Percentiles rank a stretch among this genome's conserved stretches.
These are phyloP conservation scores for Fregata magnificens DNA, from an alignment of 2,113 vertebrate species.

Conservation along the genomic window DNA sequence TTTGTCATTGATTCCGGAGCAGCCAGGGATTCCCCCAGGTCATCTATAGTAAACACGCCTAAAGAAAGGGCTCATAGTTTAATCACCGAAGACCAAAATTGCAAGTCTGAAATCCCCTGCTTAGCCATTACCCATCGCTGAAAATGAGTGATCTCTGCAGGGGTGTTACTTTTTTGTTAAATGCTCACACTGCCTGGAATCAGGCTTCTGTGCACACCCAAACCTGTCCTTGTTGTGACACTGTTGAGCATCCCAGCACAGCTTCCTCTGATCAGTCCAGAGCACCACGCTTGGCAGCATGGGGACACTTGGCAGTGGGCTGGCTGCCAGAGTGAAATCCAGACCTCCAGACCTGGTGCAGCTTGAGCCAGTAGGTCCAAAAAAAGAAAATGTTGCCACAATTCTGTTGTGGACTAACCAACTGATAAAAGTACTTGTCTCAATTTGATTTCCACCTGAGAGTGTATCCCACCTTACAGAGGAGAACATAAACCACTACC, in stretches of 20 bases:
- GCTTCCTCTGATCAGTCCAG: neutral
- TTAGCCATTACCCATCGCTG: neutral
- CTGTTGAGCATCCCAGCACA: neutral
- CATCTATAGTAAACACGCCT: neutral
- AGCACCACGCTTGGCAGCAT: neutral
- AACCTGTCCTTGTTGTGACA: neutral
- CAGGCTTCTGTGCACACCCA: neutral
- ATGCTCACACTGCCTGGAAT: neutral
- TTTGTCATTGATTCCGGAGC: neutral
- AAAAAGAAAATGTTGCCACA: neutral
- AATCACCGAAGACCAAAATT: neutral
- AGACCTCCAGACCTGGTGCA: neutral
- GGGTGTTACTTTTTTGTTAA: neutral
- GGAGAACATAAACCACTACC: neutral
- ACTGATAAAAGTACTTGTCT: neutral
- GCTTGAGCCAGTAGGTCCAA: neutral
- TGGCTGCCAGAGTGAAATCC: neutral
- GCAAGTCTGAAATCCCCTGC: neutral
- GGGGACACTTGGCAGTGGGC: neutral
- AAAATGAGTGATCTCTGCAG: neutral
- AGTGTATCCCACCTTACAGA: neutral
- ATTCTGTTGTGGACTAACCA: neutral
- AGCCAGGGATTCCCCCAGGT: neutral
- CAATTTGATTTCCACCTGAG: neutral
- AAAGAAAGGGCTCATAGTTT: neutral